phyloP scores from a whole-genome alignment of 1,140 invertebrate species.

The Procambarus virginalis region DNA sequence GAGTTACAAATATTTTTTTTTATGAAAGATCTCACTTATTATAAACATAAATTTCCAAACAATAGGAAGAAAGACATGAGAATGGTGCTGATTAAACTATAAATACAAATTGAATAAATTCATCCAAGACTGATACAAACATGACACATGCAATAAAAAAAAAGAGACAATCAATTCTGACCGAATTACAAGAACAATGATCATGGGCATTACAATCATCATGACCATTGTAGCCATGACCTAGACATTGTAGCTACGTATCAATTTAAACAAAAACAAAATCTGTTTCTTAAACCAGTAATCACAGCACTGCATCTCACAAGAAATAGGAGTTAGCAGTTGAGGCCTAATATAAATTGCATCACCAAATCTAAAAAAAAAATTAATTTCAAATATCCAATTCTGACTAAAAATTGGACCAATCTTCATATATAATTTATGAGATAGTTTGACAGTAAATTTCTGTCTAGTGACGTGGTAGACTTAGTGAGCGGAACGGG shows the following conservation, averaged over 20 bases:
- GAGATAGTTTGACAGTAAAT: too few relatives aligned
- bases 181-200: background rate
- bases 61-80: constrained; percentile 45
- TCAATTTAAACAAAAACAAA: background rate
- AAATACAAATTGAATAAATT: background rate
- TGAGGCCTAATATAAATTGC: constrained; percentile 35
- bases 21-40: background rate
- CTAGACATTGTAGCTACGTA: too few relatives aligned
- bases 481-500: too few relatives aligned
- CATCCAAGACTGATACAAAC: background rate
- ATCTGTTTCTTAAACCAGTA: background rate
- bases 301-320: constrained; percentile 51
- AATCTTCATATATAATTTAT: too few relatives aligned
- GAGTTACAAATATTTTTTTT: background rate
- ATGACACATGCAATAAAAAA: background rate
- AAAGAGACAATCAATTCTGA: background rate
- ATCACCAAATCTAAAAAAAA: background rate
- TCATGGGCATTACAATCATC: background rate
- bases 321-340: constrained; percentile 23
- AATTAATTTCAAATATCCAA: too few relatives aligned
- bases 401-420: too few relatives aligned
- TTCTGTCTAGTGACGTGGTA: too few relatives aligned
- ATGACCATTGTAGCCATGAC: background rate
- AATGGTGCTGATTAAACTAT: constrained; percentile 26
- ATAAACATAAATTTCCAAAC: background rate